A percentile compares a stretch with the other conserved stretches of the same genome.
phyloP scores from a whole-genome alignment of 35 echinoderm and acorn worm genomes.

The Heliocidaris tuberculata region DNA sequence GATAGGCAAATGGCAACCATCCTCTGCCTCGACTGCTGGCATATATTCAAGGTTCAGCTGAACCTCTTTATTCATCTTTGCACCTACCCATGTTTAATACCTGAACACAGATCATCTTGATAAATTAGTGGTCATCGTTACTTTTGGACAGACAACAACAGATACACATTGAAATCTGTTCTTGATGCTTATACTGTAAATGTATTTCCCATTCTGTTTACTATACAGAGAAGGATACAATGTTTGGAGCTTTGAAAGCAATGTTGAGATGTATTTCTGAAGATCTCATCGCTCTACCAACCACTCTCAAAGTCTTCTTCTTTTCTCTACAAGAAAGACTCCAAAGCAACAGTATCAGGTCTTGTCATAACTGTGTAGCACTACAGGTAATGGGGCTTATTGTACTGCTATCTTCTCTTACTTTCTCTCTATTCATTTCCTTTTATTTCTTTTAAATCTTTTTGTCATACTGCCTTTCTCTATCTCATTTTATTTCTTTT shows the following conservation, averaged over 20 bases:
- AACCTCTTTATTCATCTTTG: too few species aligned
- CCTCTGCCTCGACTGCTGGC: too few species aligned
- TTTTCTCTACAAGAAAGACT: constrained; percentile 69
- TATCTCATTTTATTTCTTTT: too few species aligned
- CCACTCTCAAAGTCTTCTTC: constrained; percentile 80
- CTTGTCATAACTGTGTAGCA: constrained; percentile 57
- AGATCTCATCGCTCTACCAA: constrained; percentile 63
- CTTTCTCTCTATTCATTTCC: too few species aligned
- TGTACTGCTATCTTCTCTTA: neutral
- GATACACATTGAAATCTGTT: neutral
- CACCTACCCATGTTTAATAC: too few species aligned
- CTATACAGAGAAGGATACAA: constrained; percentile 61
- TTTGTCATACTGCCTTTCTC: too few species aligned
- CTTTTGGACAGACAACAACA: too few species aligned
- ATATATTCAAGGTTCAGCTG: too few species aligned
- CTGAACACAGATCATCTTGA: too few species aligned
- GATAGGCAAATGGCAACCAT: neutral
- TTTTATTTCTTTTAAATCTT: too few species aligned
- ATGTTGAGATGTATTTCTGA: constrained; percentile 54
- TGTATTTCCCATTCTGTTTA: neutral
- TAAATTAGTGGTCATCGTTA: too few species aligned
- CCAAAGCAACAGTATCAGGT: constrained; percentile 47
- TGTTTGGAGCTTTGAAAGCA: constrained; percentile 50
- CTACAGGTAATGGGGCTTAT: constrained; percentile 56
- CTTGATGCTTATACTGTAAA: neutral